Base-by-base conservation (phyloP, 2,113 vertebrate genomes). In the Drymodes brunneopygia region DNA sequence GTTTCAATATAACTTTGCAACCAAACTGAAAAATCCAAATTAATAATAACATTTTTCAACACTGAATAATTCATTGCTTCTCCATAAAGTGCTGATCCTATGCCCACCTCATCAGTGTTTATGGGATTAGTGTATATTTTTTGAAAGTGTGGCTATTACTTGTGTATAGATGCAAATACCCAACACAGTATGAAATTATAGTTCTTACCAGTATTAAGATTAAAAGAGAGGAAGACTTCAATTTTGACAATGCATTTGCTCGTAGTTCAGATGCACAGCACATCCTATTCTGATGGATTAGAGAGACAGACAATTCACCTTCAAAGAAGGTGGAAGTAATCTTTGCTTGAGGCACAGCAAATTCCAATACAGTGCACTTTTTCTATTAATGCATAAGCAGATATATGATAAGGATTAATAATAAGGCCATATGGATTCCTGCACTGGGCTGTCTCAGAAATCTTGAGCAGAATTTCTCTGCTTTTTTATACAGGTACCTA, bases 321-420 rank as follows among this genome's bases (percentile, higher is more conserved):
- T 95, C 87, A 95, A 96, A 97, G 83, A 94, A 95, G 85, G 94
- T 83, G 20, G 56, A 93, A 96, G 73, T 86, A 95, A 97, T 94
- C 91, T 96, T 77, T 78, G 88, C 95, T 97, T 73, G 50, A 94
- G 96, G 94, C 82, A 90, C 35, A 93, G 70, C 56, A 91, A 81
- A 95, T 93, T 94, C 58, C 88, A 79, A 44, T 77, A 53, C 38
- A 93, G 44, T 82, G 91, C 93, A 93, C 53, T 87, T 80, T 70
- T 47, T 75, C 65, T 71, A 25, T 50, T 94, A 96, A 92, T 53
- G 82, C 23, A 72, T 92, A 95, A 94, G n/a, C 71, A 90, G 95
- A 80, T 88, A 88, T 62, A 91, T 15, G 87, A 74, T 97, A 95
- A 91, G 80, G 74, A 69, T 82, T 87, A 88, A 45, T 79, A 95